Percentiles rank a stretch among this genome's conserved stretches.
phyloP scores from a whole-genome alignment of 2,888 invertebrate species.

The Heteromurus nitidus region DNA sequence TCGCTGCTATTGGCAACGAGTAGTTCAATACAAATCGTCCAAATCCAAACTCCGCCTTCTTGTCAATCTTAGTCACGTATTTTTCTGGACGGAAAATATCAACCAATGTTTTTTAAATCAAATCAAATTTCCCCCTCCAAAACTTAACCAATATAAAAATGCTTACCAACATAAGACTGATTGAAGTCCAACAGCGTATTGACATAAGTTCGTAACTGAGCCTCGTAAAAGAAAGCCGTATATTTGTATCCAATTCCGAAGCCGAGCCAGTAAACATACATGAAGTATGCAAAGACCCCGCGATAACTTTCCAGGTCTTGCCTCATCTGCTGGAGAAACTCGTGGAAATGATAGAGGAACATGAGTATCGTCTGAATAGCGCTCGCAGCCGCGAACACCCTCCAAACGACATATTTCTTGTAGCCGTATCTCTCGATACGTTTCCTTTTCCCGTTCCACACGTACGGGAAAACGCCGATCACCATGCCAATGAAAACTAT shows the following conservation, averaged over 20 bases:
- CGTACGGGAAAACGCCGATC: slow-evolving; percentile 36
- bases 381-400: not conserved
- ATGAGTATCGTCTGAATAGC: not conserved
- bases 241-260: slow-evolving; percentile 44
- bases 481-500: slow-evolving; percentile 29
- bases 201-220: slow-evolving; percentile 48
- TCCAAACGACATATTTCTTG: not conserved
- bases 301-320: slow-evolving; percentile 41
- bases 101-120: not conserved
- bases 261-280: slow-evolving; percentile 57
- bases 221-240: slow-evolving; percentile 24
- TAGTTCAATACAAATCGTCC: not conserved
- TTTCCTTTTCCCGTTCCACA: slow-evolving; percentile 42
- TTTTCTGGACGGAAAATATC: slow-evolving; percentile 15
- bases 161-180: slow-evolving; percentile 49
- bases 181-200: slow-evolving; percentile 47
- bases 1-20: slow-evolving; percentile 28
- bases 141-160: not conserved
- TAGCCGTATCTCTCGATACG: slow-evolving; percentile 30
- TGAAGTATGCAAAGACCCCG: slow-evolving; percentile 51
- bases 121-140: not conserved
- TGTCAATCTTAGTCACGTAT: slow-evolving; percentile 6
- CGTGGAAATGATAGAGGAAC: not conserved
- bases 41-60: not conserved
- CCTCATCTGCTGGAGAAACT: not conserved